phyloP scores from a whole-genome alignment of 2,797 vertebrate genomes.

The Spinibarbus caldwelli region DNA sequence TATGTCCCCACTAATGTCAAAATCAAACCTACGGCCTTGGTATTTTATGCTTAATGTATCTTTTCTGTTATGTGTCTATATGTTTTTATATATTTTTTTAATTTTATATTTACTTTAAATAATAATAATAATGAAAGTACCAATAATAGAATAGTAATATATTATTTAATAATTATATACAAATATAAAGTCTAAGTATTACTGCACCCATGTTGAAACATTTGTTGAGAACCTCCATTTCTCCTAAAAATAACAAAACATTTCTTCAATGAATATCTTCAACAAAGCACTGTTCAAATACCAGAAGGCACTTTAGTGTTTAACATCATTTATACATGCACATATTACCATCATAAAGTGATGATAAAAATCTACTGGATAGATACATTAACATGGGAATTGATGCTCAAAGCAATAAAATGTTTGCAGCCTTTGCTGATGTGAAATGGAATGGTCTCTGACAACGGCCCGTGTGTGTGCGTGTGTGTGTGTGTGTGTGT shows the following conservation, averaged over 20 bases:
- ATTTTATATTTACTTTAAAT: too few relatives aligned
- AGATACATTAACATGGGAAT: slow-evolving; percentile 6
- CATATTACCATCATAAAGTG: slow-evolving; percentile 9
- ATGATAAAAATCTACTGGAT: background rate
- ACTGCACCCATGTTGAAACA: background rate
- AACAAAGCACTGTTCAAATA: background rate
- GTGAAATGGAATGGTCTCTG: background rate
- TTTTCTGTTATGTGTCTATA: too few relatives aligned
- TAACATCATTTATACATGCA: background rate
- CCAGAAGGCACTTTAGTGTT: background rate
- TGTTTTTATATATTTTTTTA: too few relatives aligned
- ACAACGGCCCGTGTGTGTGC: background rate
- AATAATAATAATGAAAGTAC: too few relatives aligned
- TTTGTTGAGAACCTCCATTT: background rate
- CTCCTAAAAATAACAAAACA: background rate
- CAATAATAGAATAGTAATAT: too few relatives aligned
- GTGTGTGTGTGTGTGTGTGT: background rate
- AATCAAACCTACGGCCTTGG: too few relatives aligned
- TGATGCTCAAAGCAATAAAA: slow-evolving; percentile 19
- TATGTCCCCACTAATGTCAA: too few relatives aligned
- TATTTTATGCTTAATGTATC: too few relatives aligned
- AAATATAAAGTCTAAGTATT: too few relatives aligned
- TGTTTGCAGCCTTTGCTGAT: slow-evolving; percentile 1
- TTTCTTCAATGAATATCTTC: background rate
- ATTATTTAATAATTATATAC: too few relatives aligned